Evolutionary conservation across 2,888 invertebrate species (phyloP).

Genomic region (Leucozona laternaria): DNA sequence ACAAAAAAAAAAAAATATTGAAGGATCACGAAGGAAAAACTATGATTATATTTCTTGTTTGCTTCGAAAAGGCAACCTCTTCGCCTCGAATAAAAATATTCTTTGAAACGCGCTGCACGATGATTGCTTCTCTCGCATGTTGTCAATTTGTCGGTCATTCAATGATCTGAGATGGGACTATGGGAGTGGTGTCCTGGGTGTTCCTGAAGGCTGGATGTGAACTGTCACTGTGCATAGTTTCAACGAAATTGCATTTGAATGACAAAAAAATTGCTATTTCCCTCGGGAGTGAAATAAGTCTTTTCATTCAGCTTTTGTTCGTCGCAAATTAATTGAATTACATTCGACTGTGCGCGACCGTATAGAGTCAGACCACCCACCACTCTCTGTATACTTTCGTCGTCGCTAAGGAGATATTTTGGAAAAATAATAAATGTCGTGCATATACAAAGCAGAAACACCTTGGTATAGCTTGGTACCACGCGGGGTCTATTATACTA

Average conservation of each 20-base stretch:
- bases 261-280: slow-evolving; percentile 56
- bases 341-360: slow-evolving; percentile 43
- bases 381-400: not conserved
- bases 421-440: slow-evolving; percentile 40
- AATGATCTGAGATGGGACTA: slow-evolving; percentile 15
- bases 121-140: slow-evolving; percentile 70
- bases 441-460: slow-evolving; percentile 46
- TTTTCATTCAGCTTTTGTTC: slow-evolving; percentile 50
- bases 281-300: slow-evolving; percentile 31
- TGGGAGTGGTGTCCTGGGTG: not conserved
- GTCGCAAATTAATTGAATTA: slow-evolving; percentile 71
- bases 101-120: not conserved
- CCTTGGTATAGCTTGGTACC: not conserved
- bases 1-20: slow-evolving; percentile 39
- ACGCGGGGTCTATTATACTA: not conserved
- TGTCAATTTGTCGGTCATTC: slow-evolving; percentile 74
- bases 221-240: slow-evolving; percentile 35
- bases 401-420: slow-evolving; percentile 36
- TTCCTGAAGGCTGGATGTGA: not conserved
- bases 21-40: slow-evolving; percentile 62
- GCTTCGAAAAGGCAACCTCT: not conserved
- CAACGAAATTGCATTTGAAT: slow-evolving; percentile 73
- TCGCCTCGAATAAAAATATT: no score
- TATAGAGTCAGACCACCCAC: not conserved
- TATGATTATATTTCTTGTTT: slow-evolving; percentile 56